These are phyloP conservation scores for Diachasmimorpha longicaudata DNA, from an alignment of 1,140 invertebrate genomes.

Conservation along the genomic window DNA sequence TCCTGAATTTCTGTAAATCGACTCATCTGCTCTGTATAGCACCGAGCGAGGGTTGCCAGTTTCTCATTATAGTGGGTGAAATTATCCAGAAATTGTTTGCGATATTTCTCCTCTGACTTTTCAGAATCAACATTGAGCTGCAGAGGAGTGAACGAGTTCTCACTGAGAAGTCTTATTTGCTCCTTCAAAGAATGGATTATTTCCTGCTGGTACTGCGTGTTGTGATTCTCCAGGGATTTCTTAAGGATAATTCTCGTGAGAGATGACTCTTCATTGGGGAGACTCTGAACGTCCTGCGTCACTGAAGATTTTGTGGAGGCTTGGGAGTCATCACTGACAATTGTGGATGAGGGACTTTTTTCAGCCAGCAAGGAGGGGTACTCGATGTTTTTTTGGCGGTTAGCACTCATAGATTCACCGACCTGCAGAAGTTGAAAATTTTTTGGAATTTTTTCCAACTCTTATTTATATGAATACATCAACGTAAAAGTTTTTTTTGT, in stretches of 20 bases:
- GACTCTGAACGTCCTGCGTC: neutral
- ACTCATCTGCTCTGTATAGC: constrained; percentile 33
- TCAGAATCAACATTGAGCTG: constrained; percentile 40
- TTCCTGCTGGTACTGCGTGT: constrained; percentile 28
- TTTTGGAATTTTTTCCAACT: neutral
- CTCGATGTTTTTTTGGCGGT: no score
- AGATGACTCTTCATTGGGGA: neutral
- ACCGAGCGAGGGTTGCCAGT: constrained; percentile 52
- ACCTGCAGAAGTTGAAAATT: neutral
- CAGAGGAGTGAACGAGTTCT: constrained; percentile 40
- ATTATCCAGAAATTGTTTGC: constrained; percentile 48
- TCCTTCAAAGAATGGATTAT: constrained; percentile 29
- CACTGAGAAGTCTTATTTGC: constrained; percentile 19
- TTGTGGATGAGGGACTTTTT: neutral
- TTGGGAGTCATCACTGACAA: neutral
- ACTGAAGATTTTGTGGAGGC: neutral
- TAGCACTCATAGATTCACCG: neutral
- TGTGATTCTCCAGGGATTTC: constrained; percentile 11
- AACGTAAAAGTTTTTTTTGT: no score
- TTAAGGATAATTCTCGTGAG: neutral
- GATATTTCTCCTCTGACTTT: constrained; percentile 23
- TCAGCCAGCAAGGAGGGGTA: no score
- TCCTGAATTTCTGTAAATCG: constrained; percentile 35
- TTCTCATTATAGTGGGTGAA: constrained; percentile 60
- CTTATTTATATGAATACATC: no score